Evolutionary conservation across 2,888 invertebrate species (phyloP).

Genomic region (Choreutis nemorana): DNA sequence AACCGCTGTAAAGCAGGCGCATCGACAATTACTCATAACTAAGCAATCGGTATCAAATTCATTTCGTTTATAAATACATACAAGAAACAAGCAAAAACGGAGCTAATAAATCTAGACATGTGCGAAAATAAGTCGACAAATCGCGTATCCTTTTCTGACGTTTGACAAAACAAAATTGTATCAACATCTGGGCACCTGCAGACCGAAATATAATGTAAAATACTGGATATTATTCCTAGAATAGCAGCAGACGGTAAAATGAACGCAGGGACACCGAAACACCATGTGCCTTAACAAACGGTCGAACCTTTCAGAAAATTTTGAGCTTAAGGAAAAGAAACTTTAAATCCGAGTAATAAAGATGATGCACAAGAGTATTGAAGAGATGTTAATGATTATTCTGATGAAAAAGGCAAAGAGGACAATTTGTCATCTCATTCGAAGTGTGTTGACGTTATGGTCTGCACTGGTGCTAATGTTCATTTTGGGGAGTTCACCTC

Average conservation of each 20-base stretch:
- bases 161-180: constrained; percentile 36
- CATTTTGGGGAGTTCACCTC: constrained; percentile 30
- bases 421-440: constrained; percentile 53
- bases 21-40: constrained; percentile 44
- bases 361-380: constrained; percentile 4
- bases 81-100: constrained; percentile 19
- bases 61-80: constrained; percentile 26
- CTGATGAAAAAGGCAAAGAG: constrained; percentile 23
- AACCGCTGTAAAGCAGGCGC: too few species aligned
- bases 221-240: constrained; percentile 59
- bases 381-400: constrained; percentile 5
- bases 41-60: constrained; percentile 48
- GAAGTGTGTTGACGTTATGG: constrained; percentile 49
- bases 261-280: constrained; percentile 50
- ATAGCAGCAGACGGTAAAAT: constrained; percentile 65
- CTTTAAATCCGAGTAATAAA: constrained; percentile 13
- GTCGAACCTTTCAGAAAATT: too few species aligned
- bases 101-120: constrained; percentile 48
- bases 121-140: constrained; percentile 45
- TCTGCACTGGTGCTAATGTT: constrained; percentile 48
- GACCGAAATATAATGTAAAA: constrained; percentile 48
- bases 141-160: constrained; percentile 28
- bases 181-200: constrained; percentile 62
- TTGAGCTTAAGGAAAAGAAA: too few species aligned
- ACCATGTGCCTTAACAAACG: constrained; percentile 46